These are phyloP conservation scores for Mayetiola destructor DNA, from an alignment of 2,888 invertebrate species.

Conservation along the genomic window DNA sequence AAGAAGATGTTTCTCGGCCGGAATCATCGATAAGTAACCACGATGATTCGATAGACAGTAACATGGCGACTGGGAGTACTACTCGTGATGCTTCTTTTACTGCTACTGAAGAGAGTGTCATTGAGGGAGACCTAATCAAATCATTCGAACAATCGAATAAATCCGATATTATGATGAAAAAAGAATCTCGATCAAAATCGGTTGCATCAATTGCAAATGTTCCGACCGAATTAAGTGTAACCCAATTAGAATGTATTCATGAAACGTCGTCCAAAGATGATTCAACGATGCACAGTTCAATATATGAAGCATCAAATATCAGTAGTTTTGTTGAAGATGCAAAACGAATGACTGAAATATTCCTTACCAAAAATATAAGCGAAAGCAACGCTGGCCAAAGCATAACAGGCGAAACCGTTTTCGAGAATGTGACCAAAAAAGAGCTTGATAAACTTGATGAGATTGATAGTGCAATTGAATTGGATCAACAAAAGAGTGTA, in stretches of 20 bases:
- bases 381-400: background rate
- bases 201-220: background rate
- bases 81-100: no score
- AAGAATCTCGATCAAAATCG: background rate
- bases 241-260: no score
- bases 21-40: slow-evolving; percentile 14
- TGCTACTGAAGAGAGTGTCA: slow-evolving; percentile 11
- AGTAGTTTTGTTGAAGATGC: background rate
- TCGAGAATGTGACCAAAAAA: no score
- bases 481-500: background rate
- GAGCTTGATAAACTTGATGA: no score
- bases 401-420: background rate
- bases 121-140: background rate
- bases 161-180: background rate
- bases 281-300: no score
- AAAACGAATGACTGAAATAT: slow-evolving; percentile 19
- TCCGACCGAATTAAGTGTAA: background rate
- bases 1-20: slow-evolving; percentile 11
- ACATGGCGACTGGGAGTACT: no score
- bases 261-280: no score
- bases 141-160: background rate
- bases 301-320: no score
- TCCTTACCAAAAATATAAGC: slow-evolving; percentile 19
- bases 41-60: no score
- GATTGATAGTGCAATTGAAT: no score